Conservation (phyloP, 2,797 vertebrate genomes). For the Syngnathus rostellatus region DNA sequence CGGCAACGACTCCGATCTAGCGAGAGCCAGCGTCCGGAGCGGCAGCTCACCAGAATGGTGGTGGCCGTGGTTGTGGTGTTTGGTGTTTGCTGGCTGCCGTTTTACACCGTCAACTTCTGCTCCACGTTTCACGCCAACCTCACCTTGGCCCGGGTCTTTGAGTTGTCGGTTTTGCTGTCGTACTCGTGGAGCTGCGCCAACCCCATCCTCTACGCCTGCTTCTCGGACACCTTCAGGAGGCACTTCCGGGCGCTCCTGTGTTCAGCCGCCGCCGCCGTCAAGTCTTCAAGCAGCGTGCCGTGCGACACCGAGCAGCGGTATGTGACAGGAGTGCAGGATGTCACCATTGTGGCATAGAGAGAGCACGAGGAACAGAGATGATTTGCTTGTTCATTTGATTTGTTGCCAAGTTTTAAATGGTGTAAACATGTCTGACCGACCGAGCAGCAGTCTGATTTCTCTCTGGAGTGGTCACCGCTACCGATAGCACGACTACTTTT, state of each 20-base stretch:
- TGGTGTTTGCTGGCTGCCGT: conserved; percentile 71
- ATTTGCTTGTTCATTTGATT: background rate
- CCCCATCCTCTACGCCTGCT: conserved; percentile 69
- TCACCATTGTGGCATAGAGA: conserved; percentile 36
- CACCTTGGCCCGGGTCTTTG: conserved; percentile 55
- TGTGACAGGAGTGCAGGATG: conserved; percentile 36
- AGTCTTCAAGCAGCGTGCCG: conserved; percentile 38
- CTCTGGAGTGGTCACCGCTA: too few species aligned
- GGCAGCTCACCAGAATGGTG: conserved; percentile 69
- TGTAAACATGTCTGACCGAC: too few species aligned
- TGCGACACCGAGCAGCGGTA: conserved; percentile 57
- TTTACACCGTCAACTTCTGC: conserved; percentile 72
- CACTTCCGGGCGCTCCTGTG: conserved; percentile 65
- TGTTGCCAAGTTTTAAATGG: too few species aligned
- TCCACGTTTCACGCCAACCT: conserved; percentile 30
- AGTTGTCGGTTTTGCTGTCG: conserved; percentile 66
- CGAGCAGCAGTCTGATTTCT: too few species aligned
- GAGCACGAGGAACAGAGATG: background rate
- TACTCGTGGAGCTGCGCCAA: conserved; percentile 76
- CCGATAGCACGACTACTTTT: too few species aligned
- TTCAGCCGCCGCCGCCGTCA: conserved; percentile 18
- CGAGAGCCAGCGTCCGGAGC: conserved; percentile 50
- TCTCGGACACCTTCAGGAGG: conserved; percentile 64
- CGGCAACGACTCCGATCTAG: background rate
- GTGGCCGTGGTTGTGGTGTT: conserved; percentile 65